Base-by-base conservation (phyloP, 2,113 vertebrate genomes). In the Phaetusa simplex region DNA sequence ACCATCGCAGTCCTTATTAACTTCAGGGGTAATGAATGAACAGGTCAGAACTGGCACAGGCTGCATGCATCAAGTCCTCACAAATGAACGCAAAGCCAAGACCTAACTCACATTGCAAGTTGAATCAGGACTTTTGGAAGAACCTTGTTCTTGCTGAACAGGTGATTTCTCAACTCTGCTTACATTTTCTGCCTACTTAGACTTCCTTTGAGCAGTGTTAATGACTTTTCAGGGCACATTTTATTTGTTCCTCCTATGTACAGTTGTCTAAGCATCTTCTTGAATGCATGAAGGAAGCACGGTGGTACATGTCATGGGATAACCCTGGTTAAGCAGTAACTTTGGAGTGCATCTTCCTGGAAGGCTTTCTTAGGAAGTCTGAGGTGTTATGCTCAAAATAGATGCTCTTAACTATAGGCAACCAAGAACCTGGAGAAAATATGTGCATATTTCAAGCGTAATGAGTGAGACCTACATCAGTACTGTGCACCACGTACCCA, bases 221-320 rank as follows among this genome's bases (percentile, higher is more conserved):
- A 56, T 62, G 42, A 47, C n/a, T 84, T 93, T 73, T 77, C 29
- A 82, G 88, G 20, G 36, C 20, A 30, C 7, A 5, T 52, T 92
- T 78, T 62, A 0, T 64, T 80, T 83, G 12, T 45, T 42, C 32
- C 8, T 76, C 30, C 47, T 50, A 7, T 55, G 47, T 12, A 34
- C 4, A 70, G 4, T 53, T 71, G 4, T 76, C 66, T 73, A 77
- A 83, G 9, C 12, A 65, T 56, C 34, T 82, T 90, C 2, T 2
- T 80, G 40, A 65, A 36, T 32, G 9, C 20, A 19, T 52, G 62
- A 78, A 72, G 26, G 34, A 86, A 93, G 49, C 26, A 42, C 13
- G 20, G 8, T 92, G 14, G 13, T 61, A 43, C 0, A 0, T 2
- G 3, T 55, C 9, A 43, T 34, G 29, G 16, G 20, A 43, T 65